Evolutionary conservation across 2,888 invertebrate genomes (phyloP).

Genomic region (Lordiphosa fenestrarum): DNA sequence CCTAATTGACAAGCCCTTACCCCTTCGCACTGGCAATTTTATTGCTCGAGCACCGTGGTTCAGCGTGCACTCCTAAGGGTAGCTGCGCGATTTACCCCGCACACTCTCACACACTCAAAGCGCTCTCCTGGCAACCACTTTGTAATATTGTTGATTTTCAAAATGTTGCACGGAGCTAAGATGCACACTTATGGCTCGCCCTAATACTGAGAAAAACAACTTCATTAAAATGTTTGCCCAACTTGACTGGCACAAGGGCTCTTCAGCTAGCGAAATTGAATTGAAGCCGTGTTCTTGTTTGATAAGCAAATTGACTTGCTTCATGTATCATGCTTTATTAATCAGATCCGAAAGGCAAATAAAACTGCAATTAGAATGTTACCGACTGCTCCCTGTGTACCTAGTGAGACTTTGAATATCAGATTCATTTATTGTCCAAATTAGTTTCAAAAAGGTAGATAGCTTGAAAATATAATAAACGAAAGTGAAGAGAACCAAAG

Average conservation of each 20-base stretch:
- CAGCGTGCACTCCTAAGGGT: too few relatives aligned
- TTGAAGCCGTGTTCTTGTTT: conserved; percentile 16
- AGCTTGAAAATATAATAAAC: too few relatives aligned
- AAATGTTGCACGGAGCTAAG: conserved; percentile 18
- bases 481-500: too few relatives aligned
- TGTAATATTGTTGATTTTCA: conserved; percentile 26
- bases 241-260: conserved; percentile 28
- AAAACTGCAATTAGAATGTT: too few relatives aligned
- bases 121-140: conserved; percentile 39
- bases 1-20: too few relatives aligned
- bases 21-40: not conserved
- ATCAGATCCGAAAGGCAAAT: too few relatives aligned
- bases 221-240: conserved; percentile 42
- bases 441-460: too few relatives aligned
- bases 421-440: too few relatives aligned
- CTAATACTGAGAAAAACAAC: conserved; percentile 12
- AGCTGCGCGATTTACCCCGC: conserved; percentile 12
- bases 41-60: too few relatives aligned
- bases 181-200: conserved; percentile 15
- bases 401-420: too few relatives aligned
- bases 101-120: conserved; percentile 1
- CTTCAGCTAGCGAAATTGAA: conserved; percentile 17
- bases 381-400: too few relatives aligned
- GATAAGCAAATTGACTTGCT: conserved; percentile 12
- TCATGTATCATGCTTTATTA: too few relatives aligned